Percentiles rank a stretch among this genome's conserved stretches.
These are phyloP conservation scores for Oreortyx pictus DNA, from an alignment of 2,797 vertebrate species.

Conservation along the genomic window DNA sequence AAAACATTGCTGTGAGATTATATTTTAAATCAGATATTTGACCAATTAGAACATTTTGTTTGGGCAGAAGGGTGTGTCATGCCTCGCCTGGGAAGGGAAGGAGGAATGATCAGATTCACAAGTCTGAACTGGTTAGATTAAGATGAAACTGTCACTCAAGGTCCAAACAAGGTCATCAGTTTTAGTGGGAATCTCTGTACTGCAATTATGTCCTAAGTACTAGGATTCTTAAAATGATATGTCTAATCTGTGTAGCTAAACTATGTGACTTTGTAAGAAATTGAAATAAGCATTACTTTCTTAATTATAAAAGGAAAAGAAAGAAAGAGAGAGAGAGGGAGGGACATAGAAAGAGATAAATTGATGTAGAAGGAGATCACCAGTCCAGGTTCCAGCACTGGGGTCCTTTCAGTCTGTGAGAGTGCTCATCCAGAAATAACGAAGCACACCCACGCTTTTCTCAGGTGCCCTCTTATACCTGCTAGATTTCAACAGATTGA, in stretches of 20 bases:
- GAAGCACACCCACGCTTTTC: neutral
- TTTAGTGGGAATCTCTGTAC: no score
- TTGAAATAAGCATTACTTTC: neutral
- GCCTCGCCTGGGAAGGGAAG: no score
- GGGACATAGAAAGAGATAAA: neutral
- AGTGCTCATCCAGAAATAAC: neutral
- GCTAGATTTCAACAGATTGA: neutral
- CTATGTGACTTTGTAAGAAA: neutral
- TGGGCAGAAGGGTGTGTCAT: neutral
- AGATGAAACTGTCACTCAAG: no score
- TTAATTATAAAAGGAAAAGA: neutral
- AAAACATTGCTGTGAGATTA: neutral
- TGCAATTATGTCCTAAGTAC: no score
- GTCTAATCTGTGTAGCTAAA: neutral
- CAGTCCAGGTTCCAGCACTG: neutral
- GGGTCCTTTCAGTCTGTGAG: neutral
- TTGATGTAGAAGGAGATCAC: neutral
- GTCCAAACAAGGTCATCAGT: no score
- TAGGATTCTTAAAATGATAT: no score
- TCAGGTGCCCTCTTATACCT: neutral
- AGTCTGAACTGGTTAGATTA: no score
- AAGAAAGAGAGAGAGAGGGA: neutral
- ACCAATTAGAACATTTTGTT: neutral
- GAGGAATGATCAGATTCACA: no score
- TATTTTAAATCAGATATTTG: neutral